These are phyloP conservation scores for Lysandra bellargus DNA, from an alignment of 2,888 invertebrate species.

Conservation along the genomic window DNA sequence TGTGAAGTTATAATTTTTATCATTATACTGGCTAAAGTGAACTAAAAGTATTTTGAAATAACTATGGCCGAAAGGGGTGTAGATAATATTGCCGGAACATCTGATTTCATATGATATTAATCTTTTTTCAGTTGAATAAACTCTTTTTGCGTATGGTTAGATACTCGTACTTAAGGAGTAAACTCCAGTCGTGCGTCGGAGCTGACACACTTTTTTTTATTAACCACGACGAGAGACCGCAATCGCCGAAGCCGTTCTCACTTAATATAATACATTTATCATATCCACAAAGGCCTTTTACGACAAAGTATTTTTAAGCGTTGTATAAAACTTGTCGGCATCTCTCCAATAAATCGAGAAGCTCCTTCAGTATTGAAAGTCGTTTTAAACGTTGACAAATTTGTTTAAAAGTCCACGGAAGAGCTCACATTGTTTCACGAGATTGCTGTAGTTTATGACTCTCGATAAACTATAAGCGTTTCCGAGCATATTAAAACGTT, in stretches of 20 bases:
- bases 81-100: too few species aligned
- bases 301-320: neutral
- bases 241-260: neutral
- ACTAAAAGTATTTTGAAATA: too few species aligned
- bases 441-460: slow-evolving; percentile 22
- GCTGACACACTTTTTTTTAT: neutral
- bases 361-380: slow-evolving; percentile 7
- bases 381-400: slow-evolving; percentile 14
- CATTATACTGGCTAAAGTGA: too few species aligned
- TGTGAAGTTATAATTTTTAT: too few species aligned
- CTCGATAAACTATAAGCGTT: slow-evolving; percentile 23
- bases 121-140: too few species aligned
- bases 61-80: too few species aligned
- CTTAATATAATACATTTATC: neutral
- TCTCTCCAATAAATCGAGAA: neutral
- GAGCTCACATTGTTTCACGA: slow-evolving; percentile 19
- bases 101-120: too few species aligned
- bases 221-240: neutral
- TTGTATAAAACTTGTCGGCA: neutral
- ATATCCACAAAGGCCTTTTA: neutral
- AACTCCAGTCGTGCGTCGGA: too few species aligned
- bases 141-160: too few species aligned
- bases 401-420: slow-evolving; percentile 23
- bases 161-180: too few species aligned
- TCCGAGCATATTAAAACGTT: slow-evolving; percentile 20